Evolutionary conservation across 1,140 invertebrate genomes (phyloP).

Genomic region (Rhizoglyphus robini): DNA sequence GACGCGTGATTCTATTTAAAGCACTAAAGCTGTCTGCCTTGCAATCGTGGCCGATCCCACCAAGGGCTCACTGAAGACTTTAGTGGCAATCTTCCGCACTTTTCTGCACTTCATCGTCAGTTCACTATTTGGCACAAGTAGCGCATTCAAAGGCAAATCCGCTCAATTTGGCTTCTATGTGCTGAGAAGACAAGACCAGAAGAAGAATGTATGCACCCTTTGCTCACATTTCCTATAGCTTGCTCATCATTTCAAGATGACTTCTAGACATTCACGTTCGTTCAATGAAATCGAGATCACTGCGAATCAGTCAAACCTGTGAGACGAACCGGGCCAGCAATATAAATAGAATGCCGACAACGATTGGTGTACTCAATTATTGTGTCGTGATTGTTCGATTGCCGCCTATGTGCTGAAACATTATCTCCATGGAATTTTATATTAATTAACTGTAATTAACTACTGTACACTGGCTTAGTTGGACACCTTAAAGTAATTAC

Average conservation of each 20-base stretch:
- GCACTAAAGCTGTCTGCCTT: background rate
- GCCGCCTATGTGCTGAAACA: too few relatives aligned
- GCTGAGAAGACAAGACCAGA: background rate
- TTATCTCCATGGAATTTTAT: too few relatives aligned
- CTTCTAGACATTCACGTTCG: background rate
- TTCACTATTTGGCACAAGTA: background rate
- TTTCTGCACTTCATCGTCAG: background rate
- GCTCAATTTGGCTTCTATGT: conserved; percentile 1
- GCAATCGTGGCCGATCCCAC: background rate
- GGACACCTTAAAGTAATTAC: too few relatives aligned
- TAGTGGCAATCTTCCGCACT: conserved; percentile 11
- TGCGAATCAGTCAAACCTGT: background rate
- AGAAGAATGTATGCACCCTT: background rate
- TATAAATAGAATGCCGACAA: too few relatives aligned
- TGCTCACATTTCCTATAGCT: too few relatives aligned
- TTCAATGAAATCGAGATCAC: background rate
- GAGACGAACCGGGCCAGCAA: background rate
- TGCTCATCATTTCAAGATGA: too few relatives aligned
- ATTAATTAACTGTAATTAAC: too few relatives aligned
- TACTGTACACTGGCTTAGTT: too few relatives aligned
- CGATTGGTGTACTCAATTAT: too few relatives aligned
- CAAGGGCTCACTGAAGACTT: background rate
- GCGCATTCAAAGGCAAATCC: background rate
- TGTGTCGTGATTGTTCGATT: too few relatives aligned
- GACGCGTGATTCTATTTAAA: background rate